Evolutionary conservation across 2,888 invertebrate species (phyloP).

Genomic region (Brenthis daphne): DNA sequence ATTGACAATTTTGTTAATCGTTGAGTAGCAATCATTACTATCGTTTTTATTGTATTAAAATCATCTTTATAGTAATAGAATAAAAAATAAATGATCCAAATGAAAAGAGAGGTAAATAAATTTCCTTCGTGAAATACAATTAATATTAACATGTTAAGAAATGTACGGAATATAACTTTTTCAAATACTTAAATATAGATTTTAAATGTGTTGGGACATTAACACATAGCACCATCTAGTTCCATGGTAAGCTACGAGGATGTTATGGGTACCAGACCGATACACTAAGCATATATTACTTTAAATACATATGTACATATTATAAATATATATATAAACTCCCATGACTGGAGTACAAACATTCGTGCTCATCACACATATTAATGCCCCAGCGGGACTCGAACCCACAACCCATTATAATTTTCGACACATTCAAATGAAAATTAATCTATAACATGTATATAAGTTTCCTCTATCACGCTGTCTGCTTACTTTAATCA

Average conservation of each 20-base stretch:
- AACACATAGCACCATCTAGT: too few relatives aligned
- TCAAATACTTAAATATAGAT: too few relatives aligned
- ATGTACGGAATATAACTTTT: not conserved
- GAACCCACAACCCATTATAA: not conserved
- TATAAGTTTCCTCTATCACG: conserved; percentile 57
- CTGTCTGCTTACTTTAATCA: conserved; percentile 69
- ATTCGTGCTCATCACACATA: not conserved
- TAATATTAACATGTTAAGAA: not conserved
- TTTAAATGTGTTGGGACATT: too few relatives aligned
- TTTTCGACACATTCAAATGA: conserved; percentile 19
- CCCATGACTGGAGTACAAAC: too few relatives aligned
- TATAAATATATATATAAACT: too few relatives aligned
- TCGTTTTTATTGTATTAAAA: not conserved
- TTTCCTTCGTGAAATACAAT: not conserved
- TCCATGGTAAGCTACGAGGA: too few relatives aligned
- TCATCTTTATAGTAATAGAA: not conserved
- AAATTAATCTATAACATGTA: conserved; percentile 44
- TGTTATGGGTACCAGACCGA: too few relatives aligned
- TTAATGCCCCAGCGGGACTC: not conserved
- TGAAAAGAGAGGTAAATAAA: not conserved
- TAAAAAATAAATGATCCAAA: not conserved
- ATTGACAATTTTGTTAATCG: not conserved
- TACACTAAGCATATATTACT: too few relatives aligned
- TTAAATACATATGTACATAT: too few relatives aligned
- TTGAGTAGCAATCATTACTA: not conserved